Percentiles rank a stretch among this genome's conserved stretches.
Conservation (phyloP, 2,113 vertebrate species). For the Danio rerio region GRCz12tu NC_133198.1:34563001-34563500, state of each 20-base stretch:
- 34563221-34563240: conserved; percentile 84
- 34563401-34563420: conserved; percentile 87
- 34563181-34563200: conserved; percentile 89
- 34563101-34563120: conserved; percentile 92
- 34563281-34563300: conserved; percentile 82
- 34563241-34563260: conserved; percentile 76
- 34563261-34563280: conserved; percentile 81
- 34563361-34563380: conserved; percentile 88
- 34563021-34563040: conserved; percentile 86
- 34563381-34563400: conserved; percentile 89
- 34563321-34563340: conserved; percentile 89
- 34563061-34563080: conserved; percentile 83
- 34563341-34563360: conserved; percentile 86
- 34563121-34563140: conserved; percentile 91
- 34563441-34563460: conserved; percentile 91
- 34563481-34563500: conserved; percentile 89
- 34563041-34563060: conserved; percentile 89
- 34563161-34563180: conserved; percentile 95
- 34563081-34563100: conserved; percentile 89
- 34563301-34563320: conserved; percentile 85
- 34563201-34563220: conserved; percentile 88
- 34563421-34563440: conserved; percentile 85
- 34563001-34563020: conserved; percentile 83
- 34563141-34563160: conserved; percentile 85
- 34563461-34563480: conserved; percentile 93